Percentiles rank a stretch among this genome's conserved stretches.
Evolutionary conservation across 2,797 vertebrate species (phyloP).

Genomic region (Gastrophryne carolinensis): DNA sequence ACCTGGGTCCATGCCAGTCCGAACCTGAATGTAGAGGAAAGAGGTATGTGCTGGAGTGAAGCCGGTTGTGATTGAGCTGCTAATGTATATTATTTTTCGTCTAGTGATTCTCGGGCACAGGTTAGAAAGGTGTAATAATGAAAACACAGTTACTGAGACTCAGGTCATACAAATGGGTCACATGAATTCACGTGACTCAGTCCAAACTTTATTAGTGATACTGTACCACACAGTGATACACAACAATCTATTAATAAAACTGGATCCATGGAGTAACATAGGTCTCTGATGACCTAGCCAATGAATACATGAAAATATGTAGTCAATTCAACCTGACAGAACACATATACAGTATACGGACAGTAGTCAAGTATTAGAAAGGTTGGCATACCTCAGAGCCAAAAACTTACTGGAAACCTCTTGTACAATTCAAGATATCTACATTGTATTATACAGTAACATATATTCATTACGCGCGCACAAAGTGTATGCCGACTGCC

Average conservation of each 20-base stretch:
- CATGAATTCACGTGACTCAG: conserved; percentile 1
- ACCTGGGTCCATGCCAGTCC: too few species aligned
- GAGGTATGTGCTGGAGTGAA: too few species aligned
- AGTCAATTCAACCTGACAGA: background rate
- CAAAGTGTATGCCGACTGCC: conserved; percentile 2
- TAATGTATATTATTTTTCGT: too few species aligned
- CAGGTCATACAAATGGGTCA: background rate
- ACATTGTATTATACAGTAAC: conserved; percentile 13
- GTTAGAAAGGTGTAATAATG: too few species aligned
- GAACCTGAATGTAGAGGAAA: too few species aligned
- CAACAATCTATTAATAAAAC: conserved; percentile 6
- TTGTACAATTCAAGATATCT: conserved; percentile 15
- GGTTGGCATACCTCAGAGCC: background rate
- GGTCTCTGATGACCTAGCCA: background rate
- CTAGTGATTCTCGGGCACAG: too few species aligned
- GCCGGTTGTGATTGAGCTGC: too few species aligned
- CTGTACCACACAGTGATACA: conserved; percentile 33
- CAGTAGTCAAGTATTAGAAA: conserved; percentile 21
- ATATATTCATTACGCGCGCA: conserved; percentile 11
- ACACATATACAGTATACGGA: conserved; percentile 19
- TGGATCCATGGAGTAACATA: background rate
- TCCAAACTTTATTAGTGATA: background rate
- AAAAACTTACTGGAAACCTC: conserved; percentile 14
- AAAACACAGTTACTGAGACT: too few species aligned
- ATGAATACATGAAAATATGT: background rate